phyloP scores from a whole-genome alignment of 2,888 invertebrate species.

The Drosophila kambysellisi region DNA sequence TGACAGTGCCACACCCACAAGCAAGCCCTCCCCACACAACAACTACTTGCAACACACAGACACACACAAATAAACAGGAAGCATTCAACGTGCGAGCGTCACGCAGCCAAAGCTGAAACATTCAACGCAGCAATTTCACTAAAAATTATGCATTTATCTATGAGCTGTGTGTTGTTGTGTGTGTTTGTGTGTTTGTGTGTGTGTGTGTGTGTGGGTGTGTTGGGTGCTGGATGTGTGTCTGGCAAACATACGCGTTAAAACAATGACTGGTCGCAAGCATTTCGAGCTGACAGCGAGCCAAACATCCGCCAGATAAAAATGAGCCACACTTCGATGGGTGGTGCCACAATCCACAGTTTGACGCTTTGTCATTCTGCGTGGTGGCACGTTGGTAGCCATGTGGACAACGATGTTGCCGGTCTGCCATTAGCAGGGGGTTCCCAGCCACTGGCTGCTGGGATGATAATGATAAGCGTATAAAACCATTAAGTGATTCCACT shows the following conservation, averaged over 20 bases:
- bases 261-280: conserved; percentile 75
- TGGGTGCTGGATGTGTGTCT: conserved; percentile 24
- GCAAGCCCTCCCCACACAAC: not conserved
- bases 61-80: not conserved
- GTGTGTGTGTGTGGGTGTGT: conserved; percentile 13
- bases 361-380: conserved; percentile 1
- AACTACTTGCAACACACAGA: not conserved
- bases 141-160: conserved; percentile 63
- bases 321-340: conserved; percentile 39
- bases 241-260: conserved; percentile 69
- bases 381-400: conserved; percentile 34
- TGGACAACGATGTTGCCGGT: conserved; percentile 19
- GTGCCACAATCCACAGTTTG: conserved; percentile 5
- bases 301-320: conserved; percentile 77
- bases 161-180: conserved; percentile 13
- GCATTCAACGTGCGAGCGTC: conserved; percentile 15
- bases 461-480: conserved; percentile 82
- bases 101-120: conserved; percentile 64
- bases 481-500: conserved; percentile 84
- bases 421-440: conserved; percentile 25
- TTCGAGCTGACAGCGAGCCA: conserved; percentile 78
- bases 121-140: conserved; percentile 64
- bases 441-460: conserved; percentile 36
- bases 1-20: conserved; percentile 19
- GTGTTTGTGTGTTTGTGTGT: conserved; percentile 10